Percentiles rank a stretch among this genome's conserved stretches.
These are phyloP conservation scores for Zeuzera pyrina DNA, from an alignment of 2,888 invertebrate genomes.

Conservation along the genomic window DNA sequence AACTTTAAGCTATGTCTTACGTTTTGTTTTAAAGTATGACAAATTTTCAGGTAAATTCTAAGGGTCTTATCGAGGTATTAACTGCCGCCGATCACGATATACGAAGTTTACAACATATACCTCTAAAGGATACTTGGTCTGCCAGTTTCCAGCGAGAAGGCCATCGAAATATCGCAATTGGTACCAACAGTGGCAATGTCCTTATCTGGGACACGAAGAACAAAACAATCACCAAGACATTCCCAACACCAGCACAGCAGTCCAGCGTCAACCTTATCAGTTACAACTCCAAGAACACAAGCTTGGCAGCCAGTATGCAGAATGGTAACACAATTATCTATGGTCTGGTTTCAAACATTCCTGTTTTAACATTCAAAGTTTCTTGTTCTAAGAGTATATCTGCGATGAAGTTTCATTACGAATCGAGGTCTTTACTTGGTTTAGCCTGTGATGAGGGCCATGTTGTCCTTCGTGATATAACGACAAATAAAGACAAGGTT, in stretches of 20 bases:
- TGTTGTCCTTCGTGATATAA: constrained; percentile 54
- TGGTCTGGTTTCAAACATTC: constrained; percentile 63
- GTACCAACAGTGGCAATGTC: constrained; percentile 58
- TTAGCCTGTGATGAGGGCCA: constrained; percentile 69
- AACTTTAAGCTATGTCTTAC: too few relatives aligned
- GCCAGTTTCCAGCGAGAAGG: constrained; percentile 63
- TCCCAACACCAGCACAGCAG: constrained; percentile 49
- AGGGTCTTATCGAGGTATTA: constrained; percentile 57
- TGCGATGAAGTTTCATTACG: constrained; percentile 64
- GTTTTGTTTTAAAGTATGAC: too few relatives aligned
- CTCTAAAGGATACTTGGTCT: constrained; percentile 59
- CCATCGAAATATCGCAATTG: constrained; percentile 58
- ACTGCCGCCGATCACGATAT: constrained; percentile 55
- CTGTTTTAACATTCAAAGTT: constrained; percentile 53
- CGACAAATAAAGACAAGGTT: constrained; percentile 58
- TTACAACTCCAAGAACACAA: constrained; percentile 62
- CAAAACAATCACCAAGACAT: constrained; percentile 58
- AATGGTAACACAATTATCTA: constrained; percentile 66
- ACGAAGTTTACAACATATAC: constrained; percentile 57
- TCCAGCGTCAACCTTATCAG: constrained; percentile 53
- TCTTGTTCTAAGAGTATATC: constrained; percentile 55
- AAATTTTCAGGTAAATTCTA: constrained; percentile 58
- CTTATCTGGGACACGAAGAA: constrained; percentile 66
- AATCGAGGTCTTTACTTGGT: constrained; percentile 52
- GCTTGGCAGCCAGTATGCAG: constrained; percentile 57